Evolutionary conservation across 1,140 invertebrate species (phyloP).

Genomic region (Daktulosphaira vitifoliae): DNA sequence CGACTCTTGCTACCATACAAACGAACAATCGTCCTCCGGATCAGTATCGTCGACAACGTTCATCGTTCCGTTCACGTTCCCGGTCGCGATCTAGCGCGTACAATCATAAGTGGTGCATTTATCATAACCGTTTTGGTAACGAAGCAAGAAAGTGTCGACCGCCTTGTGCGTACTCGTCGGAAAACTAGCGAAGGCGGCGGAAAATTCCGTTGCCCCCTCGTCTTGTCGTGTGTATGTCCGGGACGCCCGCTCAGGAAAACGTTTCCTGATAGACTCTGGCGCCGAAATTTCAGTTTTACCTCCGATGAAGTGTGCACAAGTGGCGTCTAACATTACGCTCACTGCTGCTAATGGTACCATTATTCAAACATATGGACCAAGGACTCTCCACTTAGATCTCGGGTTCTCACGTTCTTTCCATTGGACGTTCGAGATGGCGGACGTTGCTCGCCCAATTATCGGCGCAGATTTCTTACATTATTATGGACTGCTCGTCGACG

Average conservation of each 20-base stretch:
- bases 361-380: background rate
- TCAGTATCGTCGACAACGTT: background rate
- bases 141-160: background rate
- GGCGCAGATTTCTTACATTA: constrained; percentile 5
- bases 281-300: background rate
- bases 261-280: background rate
- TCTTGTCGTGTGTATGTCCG: background rate
- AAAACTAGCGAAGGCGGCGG: background rate
- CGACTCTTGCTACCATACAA: background rate
- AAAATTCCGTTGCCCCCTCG: background rate
- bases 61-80: background rate
- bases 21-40: background rate
- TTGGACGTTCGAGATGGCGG: background rate
- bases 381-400: background rate
- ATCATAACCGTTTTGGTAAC: background rate
- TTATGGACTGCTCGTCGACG: background rate
- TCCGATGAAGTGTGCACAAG: background rate
- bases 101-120: no score
- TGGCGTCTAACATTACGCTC: background rate
- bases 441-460: background rate
- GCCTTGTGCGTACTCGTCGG: background rate
- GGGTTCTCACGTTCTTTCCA: background rate
- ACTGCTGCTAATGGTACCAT: constrained; percentile 35
- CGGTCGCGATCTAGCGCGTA: no score
- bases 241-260: background rate